Evolutionary conservation across 2,797 vertebrate genomes (phyloP).

Genomic region (Argentina silus): DNA sequence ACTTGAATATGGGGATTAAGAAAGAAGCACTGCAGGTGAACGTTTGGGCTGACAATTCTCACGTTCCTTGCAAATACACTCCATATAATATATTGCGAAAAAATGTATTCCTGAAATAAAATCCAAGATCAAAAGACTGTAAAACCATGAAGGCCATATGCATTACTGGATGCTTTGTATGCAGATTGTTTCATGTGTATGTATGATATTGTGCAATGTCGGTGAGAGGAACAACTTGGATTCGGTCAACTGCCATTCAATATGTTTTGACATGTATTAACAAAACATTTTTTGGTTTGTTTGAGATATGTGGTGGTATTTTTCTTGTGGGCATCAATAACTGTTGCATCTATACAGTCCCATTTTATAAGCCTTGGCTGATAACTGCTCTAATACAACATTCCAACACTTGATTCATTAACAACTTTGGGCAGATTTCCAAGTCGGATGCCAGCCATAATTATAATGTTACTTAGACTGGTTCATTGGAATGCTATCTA

Average conservation of each 20-base stretch:
- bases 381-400: no score
- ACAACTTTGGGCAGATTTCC: no score
- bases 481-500: no score
- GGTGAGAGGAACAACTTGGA: conserved; percentile 35
- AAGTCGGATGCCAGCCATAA: no score
- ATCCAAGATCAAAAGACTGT: conserved; percentile 12
- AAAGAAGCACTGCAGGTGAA: conserved; percentile 37
- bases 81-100: conserved; percentile 29
- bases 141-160: not conserved
- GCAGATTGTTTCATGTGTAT: not conserved
- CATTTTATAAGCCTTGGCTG: no score
- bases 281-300: not conserved
- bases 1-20: conserved; percentile 32
- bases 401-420: no score
- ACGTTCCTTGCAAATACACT: conserved; percentile 29
- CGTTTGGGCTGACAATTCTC: not conserved
- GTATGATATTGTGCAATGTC: conserved; percentile 52
- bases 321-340: not conserved
- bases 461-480: no score
- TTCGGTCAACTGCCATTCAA: conserved; percentile 27
- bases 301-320: not conserved
- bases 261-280: not conserved
- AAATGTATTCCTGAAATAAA: conserved; percentile 18
- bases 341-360: not conserved
- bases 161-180: not conserved